phyloP scores from a whole-genome alignment of 2,113 vertebrate genomes.

The Benitochromis conjunctus region DNA sequence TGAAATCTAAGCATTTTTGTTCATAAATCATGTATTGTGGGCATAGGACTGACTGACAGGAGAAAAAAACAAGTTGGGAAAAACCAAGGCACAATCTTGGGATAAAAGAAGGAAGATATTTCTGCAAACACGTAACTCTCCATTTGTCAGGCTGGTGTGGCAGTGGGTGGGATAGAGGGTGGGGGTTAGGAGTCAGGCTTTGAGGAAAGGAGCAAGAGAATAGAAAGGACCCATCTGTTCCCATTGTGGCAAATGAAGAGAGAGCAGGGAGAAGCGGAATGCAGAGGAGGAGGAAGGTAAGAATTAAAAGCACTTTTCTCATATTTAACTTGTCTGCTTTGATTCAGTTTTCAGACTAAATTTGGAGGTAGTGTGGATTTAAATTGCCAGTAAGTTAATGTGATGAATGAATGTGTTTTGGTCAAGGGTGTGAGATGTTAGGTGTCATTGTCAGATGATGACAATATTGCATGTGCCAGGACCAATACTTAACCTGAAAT shows the following conservation, averaged over 20 bases:
- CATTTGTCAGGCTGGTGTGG: background rate
- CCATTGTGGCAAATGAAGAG: background rate
- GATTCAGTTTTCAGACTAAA: background rate
- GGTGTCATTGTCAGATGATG: background rate
- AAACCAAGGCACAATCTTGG: background rate
- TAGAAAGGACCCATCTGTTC: slow-evolving; percentile 65
- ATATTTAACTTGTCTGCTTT: background rate
- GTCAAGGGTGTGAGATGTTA: background rate
- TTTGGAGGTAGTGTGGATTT: background rate
- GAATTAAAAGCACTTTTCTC: background rate
- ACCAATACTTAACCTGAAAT: background rate
- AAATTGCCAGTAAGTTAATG: background rate
- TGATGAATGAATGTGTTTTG: background rate
- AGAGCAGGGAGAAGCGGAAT: background rate
- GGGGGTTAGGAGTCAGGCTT: background rate
- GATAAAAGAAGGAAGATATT: background rate
- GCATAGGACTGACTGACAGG: background rate
- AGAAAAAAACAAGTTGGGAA: background rate
- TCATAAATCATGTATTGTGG: background rate
- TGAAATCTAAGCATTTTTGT: background rate
- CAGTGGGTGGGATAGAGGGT: background rate
- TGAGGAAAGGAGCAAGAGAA: slow-evolving; percentile 19
- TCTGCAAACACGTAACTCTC: background rate
- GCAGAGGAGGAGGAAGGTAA: slow-evolving; percentile 8
- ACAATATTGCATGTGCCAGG: background rate